These are phyloP conservation scores for Pionites leucogaster DNA, from an alignment of 2,113 vertebrate species.

Conservation along the genomic window DNA sequence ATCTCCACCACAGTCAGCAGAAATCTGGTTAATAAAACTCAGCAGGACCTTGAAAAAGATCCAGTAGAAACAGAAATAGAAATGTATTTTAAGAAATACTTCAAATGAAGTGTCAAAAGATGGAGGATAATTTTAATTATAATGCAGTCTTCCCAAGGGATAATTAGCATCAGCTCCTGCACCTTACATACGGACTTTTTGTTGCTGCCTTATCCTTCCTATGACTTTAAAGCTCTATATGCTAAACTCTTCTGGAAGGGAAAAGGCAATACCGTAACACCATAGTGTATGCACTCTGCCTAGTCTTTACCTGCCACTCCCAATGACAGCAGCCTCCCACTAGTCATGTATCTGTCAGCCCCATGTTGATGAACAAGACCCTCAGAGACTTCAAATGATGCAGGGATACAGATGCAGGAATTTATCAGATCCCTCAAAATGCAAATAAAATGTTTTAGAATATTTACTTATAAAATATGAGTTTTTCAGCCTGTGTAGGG, in stretches of 20 bases:
- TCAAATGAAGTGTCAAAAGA: not conserved
- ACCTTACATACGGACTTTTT: not conserved
- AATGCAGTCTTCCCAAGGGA: not conserved
- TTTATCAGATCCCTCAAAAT: not conserved
- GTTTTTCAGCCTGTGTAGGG: not conserved
- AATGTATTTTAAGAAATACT: constrained; percentile 32
- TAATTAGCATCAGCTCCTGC: not conserved
- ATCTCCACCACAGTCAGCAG: not conserved
- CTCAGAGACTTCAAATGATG: not conserved
- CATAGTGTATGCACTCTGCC: not conserved
- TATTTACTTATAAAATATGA: not conserved
- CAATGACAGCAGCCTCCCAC: not conserved
- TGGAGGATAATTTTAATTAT: constrained; percentile 1
- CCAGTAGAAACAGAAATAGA: not conserved
- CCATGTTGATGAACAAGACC: not conserved
- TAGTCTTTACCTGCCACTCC: not conserved
- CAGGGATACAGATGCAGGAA: not conserved
- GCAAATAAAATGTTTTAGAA: not conserved
- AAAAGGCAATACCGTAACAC: not conserved
- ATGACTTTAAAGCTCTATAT: not conserved
- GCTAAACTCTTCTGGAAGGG: not conserved
- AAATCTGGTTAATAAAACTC: not conserved
- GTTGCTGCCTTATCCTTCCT: not conserved
- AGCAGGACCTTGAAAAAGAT: not conserved
- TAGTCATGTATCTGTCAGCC: not conserved